Evolutionary conservation across 2,113 vertebrate genomes (phyloP).

Genomic region (Atherinomorus stipes): DNA sequence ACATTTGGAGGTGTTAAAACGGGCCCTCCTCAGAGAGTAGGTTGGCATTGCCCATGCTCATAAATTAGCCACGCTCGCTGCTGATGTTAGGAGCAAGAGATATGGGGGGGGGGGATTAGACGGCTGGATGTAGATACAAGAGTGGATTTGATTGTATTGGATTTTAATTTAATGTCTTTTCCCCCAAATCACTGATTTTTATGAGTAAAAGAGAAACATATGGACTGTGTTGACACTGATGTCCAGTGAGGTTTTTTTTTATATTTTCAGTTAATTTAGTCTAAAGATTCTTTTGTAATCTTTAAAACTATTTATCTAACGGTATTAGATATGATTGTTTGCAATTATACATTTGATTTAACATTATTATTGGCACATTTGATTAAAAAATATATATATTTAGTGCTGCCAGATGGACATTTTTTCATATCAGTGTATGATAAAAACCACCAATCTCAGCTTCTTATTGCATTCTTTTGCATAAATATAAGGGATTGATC

Average conservation of each 20-base stretch:
- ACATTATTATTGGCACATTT: no score
- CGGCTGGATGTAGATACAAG: constrained; percentile 58
- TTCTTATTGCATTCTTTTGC: no score
- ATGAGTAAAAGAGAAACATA: constrained; percentile 27
- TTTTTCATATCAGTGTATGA: no score
- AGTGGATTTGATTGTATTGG: constrained; percentile 64
- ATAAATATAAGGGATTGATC: no score
- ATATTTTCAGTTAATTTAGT: constrained; percentile 5
- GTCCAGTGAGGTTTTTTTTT: constrained; percentile 5
- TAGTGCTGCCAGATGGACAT: no score
- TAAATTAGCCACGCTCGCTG: constrained; percentile 83
- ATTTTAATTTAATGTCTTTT: constrained; percentile 40
- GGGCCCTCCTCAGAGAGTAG: constrained; percentile 83
- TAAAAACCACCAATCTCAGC: no score
- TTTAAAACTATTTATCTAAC: constrained; percentile 1
- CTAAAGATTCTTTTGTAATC: neutral
- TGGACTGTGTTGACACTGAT: constrained; percentile 7
- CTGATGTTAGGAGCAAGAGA: constrained; percentile 67
- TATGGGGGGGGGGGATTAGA: constrained; percentile 21
- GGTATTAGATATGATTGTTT: neutral
- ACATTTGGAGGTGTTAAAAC: constrained; percentile 87
- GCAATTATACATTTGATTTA: no score
- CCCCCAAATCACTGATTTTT: constrained; percentile 49
- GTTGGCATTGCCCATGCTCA: constrained; percentile 82
- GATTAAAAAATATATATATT: neutral